Evolutionary conservation across 2,113 vertebrate species (phyloP).

Genomic region (Zapornia atra): DNA sequence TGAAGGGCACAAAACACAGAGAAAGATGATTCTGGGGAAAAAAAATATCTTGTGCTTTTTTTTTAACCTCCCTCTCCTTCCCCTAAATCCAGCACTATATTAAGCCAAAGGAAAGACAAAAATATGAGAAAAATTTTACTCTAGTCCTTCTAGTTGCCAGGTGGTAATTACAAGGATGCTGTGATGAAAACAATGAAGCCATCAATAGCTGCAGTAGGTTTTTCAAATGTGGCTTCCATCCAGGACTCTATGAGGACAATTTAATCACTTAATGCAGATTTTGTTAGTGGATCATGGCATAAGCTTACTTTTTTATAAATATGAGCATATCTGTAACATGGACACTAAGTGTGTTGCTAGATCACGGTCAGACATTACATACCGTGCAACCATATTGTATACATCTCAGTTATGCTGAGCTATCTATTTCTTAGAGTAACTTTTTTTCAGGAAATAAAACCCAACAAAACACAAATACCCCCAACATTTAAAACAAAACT

Average conservation of each 20-base stretch:
- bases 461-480: accelerated
- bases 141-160: not conserved
- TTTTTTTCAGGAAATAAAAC: not conserved
- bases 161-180: not conserved
- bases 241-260: not conserved
- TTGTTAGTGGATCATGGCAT: not conserved
- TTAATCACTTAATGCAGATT: not conserved
- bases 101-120: not conserved
- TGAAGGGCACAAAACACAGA: not conserved
- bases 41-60: not conserved
- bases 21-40: not conserved
- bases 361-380: not conserved
- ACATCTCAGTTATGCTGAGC: not conserved
- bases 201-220: not conserved
- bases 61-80: too few species aligned
- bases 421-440: not conserved
- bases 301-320: not conserved
- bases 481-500: not conserved
- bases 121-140: not conserved
- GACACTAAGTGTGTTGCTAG: not conserved
- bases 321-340: not conserved
- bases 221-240: not conserved
- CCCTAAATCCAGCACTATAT: not conserved
- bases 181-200: not conserved
- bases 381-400: not conserved